phyloP scores from a whole-genome alignment of 2,113 vertebrate genomes.

The Cyanoramphus novaezelandiae region DNA sequence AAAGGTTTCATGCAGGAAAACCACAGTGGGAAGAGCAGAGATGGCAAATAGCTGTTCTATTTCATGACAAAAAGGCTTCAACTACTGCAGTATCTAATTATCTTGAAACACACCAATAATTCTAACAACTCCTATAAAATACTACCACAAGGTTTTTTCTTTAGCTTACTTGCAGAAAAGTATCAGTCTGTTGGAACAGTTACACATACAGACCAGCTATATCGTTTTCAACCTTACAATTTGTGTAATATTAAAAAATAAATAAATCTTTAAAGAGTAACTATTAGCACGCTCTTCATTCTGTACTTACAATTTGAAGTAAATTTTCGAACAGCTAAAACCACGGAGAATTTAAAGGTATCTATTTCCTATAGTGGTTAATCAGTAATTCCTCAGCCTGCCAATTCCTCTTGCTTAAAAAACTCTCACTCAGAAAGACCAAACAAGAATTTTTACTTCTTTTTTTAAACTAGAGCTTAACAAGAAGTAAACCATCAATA shows the following conservation, averaged over 20 bases:
- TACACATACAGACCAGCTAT: not conserved
- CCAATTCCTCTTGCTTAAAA: not conserved
- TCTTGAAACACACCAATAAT: not conserved
- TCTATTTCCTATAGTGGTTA: not conserved
- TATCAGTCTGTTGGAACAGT: not conserved
- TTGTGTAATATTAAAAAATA: not conserved
- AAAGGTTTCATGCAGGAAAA: not conserved
- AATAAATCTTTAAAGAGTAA: not conserved
- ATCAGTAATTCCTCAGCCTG: not conserved
- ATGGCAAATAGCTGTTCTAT: not conserved
- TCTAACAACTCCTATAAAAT: not conserved
- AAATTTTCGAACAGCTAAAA: not conserved
- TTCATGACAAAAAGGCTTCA: not conserved
- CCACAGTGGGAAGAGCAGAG: not conserved
- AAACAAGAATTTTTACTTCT: not conserved
- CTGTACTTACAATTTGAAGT: not conserved
- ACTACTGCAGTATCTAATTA: not conserved
- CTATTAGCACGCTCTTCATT: not conserved
- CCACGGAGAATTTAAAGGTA: not conserved
- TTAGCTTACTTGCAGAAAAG: not conserved
- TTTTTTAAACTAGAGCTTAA: not conserved
- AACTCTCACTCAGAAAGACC: not conserved
- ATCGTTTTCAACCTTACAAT: not conserved
- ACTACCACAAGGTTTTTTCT: not conserved
- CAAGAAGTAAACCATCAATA: not conserved